Conservation (phyloP, 2,888 invertebrate genomes). For the Noctuana brunneofusca region DNA sequence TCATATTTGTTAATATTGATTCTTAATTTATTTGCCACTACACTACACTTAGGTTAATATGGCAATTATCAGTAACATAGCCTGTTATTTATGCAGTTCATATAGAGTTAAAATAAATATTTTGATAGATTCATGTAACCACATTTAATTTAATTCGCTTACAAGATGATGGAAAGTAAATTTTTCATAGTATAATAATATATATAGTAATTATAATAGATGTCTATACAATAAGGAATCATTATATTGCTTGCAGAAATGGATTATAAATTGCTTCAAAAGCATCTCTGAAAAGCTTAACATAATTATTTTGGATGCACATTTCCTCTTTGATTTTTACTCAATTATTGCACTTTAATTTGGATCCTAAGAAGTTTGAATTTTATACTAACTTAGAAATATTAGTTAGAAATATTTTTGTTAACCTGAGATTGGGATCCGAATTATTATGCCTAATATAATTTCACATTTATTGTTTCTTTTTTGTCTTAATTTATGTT, state of each 20-base stretch:
- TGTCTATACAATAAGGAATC: too few relatives aligned
- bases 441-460: conserved; percentile 8
- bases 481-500: neutral
- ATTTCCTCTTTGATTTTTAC: neutral
- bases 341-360: conserved; percentile 22
- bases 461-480: neutral
- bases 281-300: conserved; percentile 11
- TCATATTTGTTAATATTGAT: neutral
- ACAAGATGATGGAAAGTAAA: too few relatives aligned
- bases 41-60: too few relatives aligned
- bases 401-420: neutral
- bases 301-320: neutral
- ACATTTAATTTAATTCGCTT: too few relatives aligned
- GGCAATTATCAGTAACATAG: too few relatives aligned
- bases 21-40: neutral
- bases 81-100: too few relatives aligned
- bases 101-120: too few relatives aligned
- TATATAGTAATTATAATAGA: too few relatives aligned
- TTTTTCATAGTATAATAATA: too few relatives aligned
- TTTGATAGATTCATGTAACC: too few relatives aligned
- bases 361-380: conserved; percentile 3
- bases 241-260: too few relatives aligned
- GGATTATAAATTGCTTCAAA: too few relatives aligned
- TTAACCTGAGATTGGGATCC: neutral
- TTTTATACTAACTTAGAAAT: conserved; percentile 13